Base-by-base conservation (phyloP, 2,797 vertebrate genomes). In the Phrynocephalus forsythii region DNA sequence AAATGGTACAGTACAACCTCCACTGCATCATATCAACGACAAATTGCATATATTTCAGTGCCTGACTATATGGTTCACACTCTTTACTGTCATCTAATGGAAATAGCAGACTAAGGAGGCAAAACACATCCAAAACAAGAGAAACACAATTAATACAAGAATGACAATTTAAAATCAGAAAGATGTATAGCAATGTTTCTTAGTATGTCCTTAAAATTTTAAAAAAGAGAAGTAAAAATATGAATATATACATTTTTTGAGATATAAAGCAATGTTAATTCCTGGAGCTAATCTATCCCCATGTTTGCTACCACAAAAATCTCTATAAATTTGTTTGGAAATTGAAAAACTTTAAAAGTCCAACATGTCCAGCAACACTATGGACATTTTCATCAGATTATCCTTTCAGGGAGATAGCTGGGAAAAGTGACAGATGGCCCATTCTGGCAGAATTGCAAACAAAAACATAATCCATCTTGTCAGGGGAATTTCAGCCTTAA, bases 361-460 rank as follows among this genome's bases (percentile, higher is more conserved):
- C 67, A 88, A 88, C 7, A 56, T 88, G 33, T 77, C 93, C 83
- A 79, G 77, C 77, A 91, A 6, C 1, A 22, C 28, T 28, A 88
- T 71, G 76, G 66, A 48, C 85, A 82, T 66, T 93, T 88, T 90
- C 91, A 88, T 68, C 79, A 75, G 13, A 11, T 90, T 68, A 48
- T 84, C 82, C 79, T 78, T 89, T 63, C 38, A 63, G 82, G 73
- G 87, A 92, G 88, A 90, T 72, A 78, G n/a, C 3, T 82, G 83
- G 93, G 81, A 86, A 92, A 72, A 91, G 88, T 72, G 78, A 90
- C 91, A 95, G 91, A 91, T 91, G 89, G 90, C 30, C 84, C 72
- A 38, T 90, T 86, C 44, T 88, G 78, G 78, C 6, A 85, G 82
- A 89, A 82, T 0, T 22, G 11, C 85, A 91, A 91, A 90, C 82